Evolutionary conservation across 2,888 invertebrate species (phyloP).

Genomic region (Carpatolechia fugitivella): DNA sequence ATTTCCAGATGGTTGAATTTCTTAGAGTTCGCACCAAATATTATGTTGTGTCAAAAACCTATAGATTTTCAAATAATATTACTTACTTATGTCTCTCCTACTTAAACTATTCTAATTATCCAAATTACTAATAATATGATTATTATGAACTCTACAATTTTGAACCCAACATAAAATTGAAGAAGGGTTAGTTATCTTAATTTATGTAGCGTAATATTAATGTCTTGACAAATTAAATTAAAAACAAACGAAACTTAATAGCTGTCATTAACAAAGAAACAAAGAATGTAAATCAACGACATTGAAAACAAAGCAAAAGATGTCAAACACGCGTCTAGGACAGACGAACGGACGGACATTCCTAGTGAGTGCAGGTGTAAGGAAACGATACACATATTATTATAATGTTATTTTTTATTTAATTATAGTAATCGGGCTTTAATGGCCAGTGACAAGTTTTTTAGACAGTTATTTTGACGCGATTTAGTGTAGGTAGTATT

Average conservation of each 20-base stretch:
- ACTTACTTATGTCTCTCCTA: too few species aligned
- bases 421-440: slow-evolving; percentile 29
- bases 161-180: too few species aligned
- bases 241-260: slow-evolving; percentile 4
- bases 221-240: not conserved
- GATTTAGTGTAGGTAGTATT: not conserved
- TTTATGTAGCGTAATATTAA: not conserved
- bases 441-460: slow-evolving; percentile 17
- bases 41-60: not conserved
- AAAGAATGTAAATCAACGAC: slow-evolving; percentile 35
- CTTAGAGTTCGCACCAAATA: too few species aligned
- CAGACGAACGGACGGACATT: slow-evolving; percentile 33
- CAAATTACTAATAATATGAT: too few species aligned
- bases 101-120: too few species aligned
- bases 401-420: slow-evolving; percentile 32
- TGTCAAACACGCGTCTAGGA: slow-evolving; percentile 15
- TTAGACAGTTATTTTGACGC: not conserved
- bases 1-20: too few species aligned
- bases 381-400: slow-evolving; percentile 28
- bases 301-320: slow-evolving; percentile 37
- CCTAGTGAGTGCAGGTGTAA: slow-evolving; percentile 42
- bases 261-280: slow-evolving; percentile 20
- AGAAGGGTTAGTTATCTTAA: too few species aligned
- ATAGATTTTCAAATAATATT: too few species aligned
- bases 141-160: too few species aligned